Conservation (phyloP, 1,140 invertebrate species). For the Apis dorsata region DNA sequence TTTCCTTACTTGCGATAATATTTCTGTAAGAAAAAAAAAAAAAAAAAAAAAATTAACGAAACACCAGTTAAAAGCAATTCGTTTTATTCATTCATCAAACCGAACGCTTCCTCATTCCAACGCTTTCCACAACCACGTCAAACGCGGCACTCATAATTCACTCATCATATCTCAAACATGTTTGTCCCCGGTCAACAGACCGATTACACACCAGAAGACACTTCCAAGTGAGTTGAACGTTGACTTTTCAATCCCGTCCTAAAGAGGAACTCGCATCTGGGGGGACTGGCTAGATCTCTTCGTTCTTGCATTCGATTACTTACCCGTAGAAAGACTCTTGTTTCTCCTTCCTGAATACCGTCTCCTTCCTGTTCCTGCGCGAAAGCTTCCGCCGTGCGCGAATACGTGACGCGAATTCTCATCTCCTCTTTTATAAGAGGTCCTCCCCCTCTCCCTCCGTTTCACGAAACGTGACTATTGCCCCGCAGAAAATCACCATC, state of each 20-base stretch:
- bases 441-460: too few relatives aligned
- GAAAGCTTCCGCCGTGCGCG: slow-evolving; percentile 33
- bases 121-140: background rate
- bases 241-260: background rate
- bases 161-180: background rate
- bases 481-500: slow-evolving; percentile 93
- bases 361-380: slow-evolving; percentile 28
- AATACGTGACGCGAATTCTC: slow-evolving; percentile 27
- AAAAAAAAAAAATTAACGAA: too few relatives aligned
- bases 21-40: too few relatives aligned
- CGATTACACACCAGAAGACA: background rate
- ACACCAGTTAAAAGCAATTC: too few relatives aligned
- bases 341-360: slow-evolving; percentile 24
- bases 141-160: background rate
- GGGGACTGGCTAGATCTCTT: background rate
- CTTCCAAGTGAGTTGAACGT: background rate
- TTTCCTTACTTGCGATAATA: too few relatives aligned
- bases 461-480: background rate
- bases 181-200: background rate
- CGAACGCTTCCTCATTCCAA: too few relatives aligned
- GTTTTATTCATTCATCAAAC: too few relatives aligned
- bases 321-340: slow-evolving; percentile 34
- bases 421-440: background rate
- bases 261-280: background rate
- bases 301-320: slow-evolving; percentile 17